These are phyloP conservation scores for Palythoa grandis DNA, from an alignment of 92 coral and sea anemone species.

Conservation along the genomic window DNA sequence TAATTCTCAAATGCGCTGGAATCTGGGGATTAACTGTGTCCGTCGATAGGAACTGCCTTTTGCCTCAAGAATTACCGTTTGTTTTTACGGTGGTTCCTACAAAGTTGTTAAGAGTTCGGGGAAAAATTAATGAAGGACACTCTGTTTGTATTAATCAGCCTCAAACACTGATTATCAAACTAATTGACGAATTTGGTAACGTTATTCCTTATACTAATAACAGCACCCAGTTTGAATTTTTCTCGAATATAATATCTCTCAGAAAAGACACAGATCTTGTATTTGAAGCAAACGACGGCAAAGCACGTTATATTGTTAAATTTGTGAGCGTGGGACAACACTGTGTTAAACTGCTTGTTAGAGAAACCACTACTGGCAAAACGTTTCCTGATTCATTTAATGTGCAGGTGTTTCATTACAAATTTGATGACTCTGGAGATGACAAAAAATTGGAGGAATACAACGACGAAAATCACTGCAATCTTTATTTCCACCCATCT, in stretches of 20 bases:
- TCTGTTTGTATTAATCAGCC: neutral
- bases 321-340: slow-evolving; percentile 19
- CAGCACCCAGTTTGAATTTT: neutral
- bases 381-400: neutral
- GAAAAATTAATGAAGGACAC: neutral
- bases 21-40: neutral
- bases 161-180: neutral
- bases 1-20: neutral
- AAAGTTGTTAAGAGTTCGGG: neutral
- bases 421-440: no score
- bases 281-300: neutral
- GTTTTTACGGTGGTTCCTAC: neutral
- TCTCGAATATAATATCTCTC: neutral
- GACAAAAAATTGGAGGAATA: neutral
- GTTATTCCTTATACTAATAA: neutral
- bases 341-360: neutral
- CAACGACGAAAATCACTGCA: slow-evolving; percentile 5
- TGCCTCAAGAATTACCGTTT: neutral
- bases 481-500: neutral
- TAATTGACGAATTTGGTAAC: neutral
- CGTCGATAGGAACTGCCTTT: neutral
- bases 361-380: neutral
- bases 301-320: neutral
- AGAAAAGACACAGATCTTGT: neutral
- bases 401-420: neutral